A percentile compares a stretch with the other conserved stretches of the same genome.
Conservation (phyloP, 2,888 invertebrate species). For the Alsophila aescularia region DNA sequence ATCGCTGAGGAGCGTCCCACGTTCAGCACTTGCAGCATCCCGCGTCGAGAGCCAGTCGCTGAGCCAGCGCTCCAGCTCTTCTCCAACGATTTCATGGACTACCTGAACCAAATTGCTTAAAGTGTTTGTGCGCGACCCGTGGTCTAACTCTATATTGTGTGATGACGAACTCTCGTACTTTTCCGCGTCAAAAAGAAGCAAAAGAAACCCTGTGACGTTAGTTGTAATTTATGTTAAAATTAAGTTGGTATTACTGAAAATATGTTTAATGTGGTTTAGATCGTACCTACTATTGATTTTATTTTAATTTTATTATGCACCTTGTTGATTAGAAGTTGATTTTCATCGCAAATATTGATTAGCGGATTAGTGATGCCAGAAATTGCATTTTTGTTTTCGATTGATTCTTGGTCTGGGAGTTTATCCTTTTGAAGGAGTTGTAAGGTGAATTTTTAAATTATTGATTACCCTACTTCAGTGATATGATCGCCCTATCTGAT, state of each 20-base stretch:
- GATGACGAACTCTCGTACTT: conserved; percentile 50
- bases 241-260: conserved; percentile 83
- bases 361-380: conserved; percentile 74
- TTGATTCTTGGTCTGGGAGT: conserved; percentile 59
- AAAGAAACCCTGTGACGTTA: conserved; percentile 60
- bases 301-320: conserved; percentile 83
- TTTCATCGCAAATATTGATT: conserved; percentile 73
- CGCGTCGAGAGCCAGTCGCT: conserved; percentile 53
- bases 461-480: conserved; percentile 78
- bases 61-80: conserved; percentile 83
- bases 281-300: conserved; percentile 81
- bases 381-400: conserved; percentile 76
- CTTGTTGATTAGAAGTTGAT: conserved; percentile 81
- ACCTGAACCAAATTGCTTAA: conserved; percentile 86
- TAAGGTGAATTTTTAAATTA: conserved; percentile 67
- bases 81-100: conserved; percentile 86
- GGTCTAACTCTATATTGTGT: conserved; percentile 52
- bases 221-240: conserved; percentile 80
- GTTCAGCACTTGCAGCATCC: conserved; percentile 32
- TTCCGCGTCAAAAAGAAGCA: too few species aligned
- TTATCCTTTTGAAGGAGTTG: conserved; percentile 67
- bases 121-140: conserved; percentile 45
- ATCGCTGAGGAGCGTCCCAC: conserved; percentile 45
- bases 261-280: conserved; percentile 82
- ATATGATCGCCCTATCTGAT: conserved; percentile 78